Evolutionary conservation across 2,113 vertebrate genomes (phyloP).

Genomic region (Sapajus apella): DNA sequence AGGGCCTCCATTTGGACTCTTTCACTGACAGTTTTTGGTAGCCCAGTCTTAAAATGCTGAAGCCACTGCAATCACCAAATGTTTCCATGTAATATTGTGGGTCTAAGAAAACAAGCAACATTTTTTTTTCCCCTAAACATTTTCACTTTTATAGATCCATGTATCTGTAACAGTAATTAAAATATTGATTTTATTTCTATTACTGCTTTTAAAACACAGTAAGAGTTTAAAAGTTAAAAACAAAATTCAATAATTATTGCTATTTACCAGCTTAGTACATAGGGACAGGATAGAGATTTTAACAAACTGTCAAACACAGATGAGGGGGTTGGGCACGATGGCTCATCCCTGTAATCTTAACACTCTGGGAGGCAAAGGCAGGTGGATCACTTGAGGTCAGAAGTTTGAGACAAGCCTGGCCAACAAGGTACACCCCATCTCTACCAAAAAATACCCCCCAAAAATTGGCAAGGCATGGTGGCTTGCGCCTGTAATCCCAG

Average conservation of each 20-base stretch:
- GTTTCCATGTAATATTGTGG: not conserved
- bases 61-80: not conserved
- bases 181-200: not conserved
- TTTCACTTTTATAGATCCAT: not conserved
- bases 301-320: constrained; percentile 5
- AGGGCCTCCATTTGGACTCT: not conserved
- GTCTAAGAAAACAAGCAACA: not conserved
- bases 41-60: not conserved
- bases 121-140: not conserved
- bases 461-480: no score
- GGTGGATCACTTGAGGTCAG: no score
- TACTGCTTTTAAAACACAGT: not conserved
- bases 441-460: no score
- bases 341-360: no score
- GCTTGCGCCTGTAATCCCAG: no score
- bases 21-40: not conserved
- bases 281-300: not conserved
- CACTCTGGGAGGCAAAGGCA: no score
- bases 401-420: no score
- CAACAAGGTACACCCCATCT: no score
- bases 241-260: constrained; percentile 18
- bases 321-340: not conserved
- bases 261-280: not conserved
- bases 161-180: not conserved
- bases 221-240: constrained; percentile 19